Evolutionary conservation across 2,888 invertebrate species (phyloP), one percentile per base, ranked within the genome.

Genomic region (Meteorus cinctellus): DNA sequence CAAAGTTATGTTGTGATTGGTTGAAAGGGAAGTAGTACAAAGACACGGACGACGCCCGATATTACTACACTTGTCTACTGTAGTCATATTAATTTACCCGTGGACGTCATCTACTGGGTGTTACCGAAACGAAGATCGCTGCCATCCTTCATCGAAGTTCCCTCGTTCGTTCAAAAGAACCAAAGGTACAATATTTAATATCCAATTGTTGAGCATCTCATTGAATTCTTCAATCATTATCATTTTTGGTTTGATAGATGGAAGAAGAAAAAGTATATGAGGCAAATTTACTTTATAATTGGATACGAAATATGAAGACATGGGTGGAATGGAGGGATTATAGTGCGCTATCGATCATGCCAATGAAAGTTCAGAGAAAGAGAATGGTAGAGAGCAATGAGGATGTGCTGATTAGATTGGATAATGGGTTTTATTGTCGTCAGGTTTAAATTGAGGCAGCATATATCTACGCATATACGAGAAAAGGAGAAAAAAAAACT

Each of bases 341-440:
- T 2, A 66, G 6, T 36, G 14, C 14, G 16, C 19, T 4, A n/a
- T 31, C 19, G 6, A 16, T 19, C 5, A 12, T 45, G 41, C 19
- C 24, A 66, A 45, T 41, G 36, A 66, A 66, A 41, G 19, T 24
- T 16, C 19, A 27, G 45, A 66, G 45, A 31, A 29, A 67, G 48
- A 48, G 27, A 29, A 48, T 67, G 8, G 10, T 27, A 67, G 48
- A 14, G 48, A 14, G 16, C 85, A 87, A 87, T 87, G 87, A 88
- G 87, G 87, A 88, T 87, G 87, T 87, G 82, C 86, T 87, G 87
- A 88, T 88, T 88, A 86, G 85, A 84, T 86, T 82, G 87, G 87
- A 87, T 87, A 85, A 86, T 84, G 86, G 59, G 34, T 70, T 81
- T 82, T 82, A 85, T 86, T 86, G 86, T 86, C 84, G 19, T 67